Percentiles rank a stretch among this genome's conserved stretches.
phyloP scores from a whole-genome alignment of 2,113 vertebrate genomes.

The Misgurnus anguillicaudatus region DNA sequence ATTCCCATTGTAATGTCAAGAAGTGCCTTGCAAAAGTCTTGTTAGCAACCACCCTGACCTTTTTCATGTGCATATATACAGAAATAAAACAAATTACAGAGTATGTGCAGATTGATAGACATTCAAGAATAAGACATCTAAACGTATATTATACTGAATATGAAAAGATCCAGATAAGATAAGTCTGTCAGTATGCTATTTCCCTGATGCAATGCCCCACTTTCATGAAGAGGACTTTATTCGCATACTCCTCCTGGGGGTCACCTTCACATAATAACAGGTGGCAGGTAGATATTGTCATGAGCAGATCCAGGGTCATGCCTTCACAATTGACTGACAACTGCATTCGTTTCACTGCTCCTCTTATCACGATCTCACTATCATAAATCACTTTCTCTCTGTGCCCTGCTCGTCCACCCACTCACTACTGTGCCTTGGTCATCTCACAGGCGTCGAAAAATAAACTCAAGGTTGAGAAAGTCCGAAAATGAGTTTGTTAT shows the following conservation, averaged over 20 bases:
- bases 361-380: conserved; percentile 27
- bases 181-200: neutral
- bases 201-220: neutral
- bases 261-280: conserved; percentile 55
- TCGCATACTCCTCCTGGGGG: conserved; percentile 20
- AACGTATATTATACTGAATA: neutral
- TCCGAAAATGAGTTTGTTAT: conserved; percentile 27
- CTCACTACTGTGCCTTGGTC: conserved; percentile 11
- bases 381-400: neutral
- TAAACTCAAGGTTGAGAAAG: conserved; percentile 7
- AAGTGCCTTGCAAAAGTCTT: neutral
- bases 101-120: neutral
- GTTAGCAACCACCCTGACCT: neutral
- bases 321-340: conserved; percentile 46
- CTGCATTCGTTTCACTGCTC: conserved; percentile 46
- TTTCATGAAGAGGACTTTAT: neutral
- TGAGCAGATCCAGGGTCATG: conserved; percentile 40
- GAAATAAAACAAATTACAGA: too few relatives aligned
- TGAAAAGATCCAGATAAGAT: conserved; percentile 6
- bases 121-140: neutral
- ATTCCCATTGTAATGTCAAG: conserved; percentile 8
- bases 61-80: conserved; percentile 11
- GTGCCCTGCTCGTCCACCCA: conserved; percentile 22
- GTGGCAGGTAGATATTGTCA: conserved; percentile 46
- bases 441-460: conserved; percentile 10